Conservation (phyloP, 2,113 vertebrate species). For the Castor canadensis region DNA sequence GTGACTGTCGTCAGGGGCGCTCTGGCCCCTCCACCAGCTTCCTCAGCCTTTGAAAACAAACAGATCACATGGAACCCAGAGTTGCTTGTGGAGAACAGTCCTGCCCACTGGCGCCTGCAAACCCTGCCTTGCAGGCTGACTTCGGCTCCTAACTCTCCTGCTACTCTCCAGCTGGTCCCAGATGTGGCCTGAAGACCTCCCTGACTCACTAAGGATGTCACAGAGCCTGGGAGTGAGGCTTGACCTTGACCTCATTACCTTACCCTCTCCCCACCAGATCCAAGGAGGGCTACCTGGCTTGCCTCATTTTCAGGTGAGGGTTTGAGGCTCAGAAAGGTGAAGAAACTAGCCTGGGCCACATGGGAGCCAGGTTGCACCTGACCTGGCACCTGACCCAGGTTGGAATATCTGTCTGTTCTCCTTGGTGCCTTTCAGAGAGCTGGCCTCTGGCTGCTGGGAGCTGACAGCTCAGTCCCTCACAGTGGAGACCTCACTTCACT, state of each 20-base stretch:
- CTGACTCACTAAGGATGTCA: neutral
- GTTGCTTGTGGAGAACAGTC: neutral
- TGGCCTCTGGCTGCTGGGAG: neutral
- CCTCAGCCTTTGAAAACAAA: neutral
- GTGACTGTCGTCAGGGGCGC: accelerated
- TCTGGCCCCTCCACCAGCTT: neutral
- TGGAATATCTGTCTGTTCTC: neutral
- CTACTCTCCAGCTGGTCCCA: neutral
- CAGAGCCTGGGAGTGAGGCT: neutral
- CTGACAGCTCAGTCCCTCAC: neutral
- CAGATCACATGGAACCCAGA: neutral
- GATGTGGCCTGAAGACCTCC: neutral
- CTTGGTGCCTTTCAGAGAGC: neutral
- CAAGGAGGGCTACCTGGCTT: neutral
- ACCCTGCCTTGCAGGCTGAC: neutral
- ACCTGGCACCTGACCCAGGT: neutral
- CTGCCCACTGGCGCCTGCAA: accelerated
- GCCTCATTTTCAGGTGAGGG: neutral
- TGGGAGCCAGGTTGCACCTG: neutral
- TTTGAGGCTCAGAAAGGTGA: neutral
- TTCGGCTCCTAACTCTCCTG: neutral
- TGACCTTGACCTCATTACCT: neutral
- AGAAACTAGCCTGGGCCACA: neutral
- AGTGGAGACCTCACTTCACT: neutral
- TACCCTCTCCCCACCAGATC: neutral